Evolutionary conservation across 2,113 vertebrate species (phyloP).

Genomic region (Felis chaus): DNA sequence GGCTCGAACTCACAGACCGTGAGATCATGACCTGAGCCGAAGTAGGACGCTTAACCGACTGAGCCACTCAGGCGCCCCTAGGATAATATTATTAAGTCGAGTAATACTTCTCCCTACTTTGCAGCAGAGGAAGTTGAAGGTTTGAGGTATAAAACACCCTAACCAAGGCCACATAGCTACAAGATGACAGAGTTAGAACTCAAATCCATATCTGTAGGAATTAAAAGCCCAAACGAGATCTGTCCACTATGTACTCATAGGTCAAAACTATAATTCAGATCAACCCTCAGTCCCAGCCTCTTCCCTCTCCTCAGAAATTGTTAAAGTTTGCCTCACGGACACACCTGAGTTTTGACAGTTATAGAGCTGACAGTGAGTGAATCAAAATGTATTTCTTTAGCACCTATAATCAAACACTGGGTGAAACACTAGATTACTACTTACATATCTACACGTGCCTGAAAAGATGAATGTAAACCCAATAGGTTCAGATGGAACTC

Average conservation of each 20-base stretch:
- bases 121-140: background rate
- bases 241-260: background rate
- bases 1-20: no score
- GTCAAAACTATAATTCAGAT: background rate
- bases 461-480: background rate
- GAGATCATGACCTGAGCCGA: no score
- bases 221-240: background rate
- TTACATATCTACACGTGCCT: background rate
- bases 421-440: background rate
- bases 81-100: background rate
- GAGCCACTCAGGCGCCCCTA: background rate
- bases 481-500: background rate
- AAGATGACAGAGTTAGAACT: background rate
- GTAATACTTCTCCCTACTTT: background rate
- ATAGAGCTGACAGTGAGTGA: background rate
- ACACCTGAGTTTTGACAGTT: background rate
- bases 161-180: background rate
- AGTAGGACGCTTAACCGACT: no score
- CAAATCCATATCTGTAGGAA: background rate
- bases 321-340: background rate
- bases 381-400: background rate
- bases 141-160: background rate
- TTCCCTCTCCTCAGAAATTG: background rate
- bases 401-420: background rate
- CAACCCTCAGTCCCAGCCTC: background rate